Conservation (phyloP, 2,888 invertebrate genomes). For the Beris morrisii region DNA sequence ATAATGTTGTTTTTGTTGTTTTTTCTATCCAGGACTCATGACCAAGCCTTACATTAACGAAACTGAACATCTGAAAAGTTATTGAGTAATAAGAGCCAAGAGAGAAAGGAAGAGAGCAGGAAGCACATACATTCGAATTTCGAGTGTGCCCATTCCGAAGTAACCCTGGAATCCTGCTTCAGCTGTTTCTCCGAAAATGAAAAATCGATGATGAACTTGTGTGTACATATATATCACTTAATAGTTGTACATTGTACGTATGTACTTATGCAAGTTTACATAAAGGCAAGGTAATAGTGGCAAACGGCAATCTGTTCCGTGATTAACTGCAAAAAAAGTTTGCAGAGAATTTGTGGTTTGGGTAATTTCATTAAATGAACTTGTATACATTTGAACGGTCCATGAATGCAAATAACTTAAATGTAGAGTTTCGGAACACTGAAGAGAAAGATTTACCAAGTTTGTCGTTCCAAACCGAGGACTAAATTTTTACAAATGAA, state of each 20-base stretch:
- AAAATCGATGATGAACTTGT: constrained; percentile 24
- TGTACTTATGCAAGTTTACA: background rate
- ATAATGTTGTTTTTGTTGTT: background rate
- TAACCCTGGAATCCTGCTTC: constrained; percentile 19
- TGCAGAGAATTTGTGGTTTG: background rate
- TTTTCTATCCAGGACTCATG: too few species aligned
- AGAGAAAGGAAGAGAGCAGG: constrained; percentile 4
- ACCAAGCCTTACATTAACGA: too few species aligned
- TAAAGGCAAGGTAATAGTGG: background rate
- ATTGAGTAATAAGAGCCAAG: constrained; percentile 3
- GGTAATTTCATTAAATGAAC: constrained; percentile 9
- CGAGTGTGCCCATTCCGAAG: background rate
- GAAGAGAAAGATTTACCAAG: too few species aligned
- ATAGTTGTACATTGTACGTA: background rate
- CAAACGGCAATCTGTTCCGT: constrained; percentile 8
- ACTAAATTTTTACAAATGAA: too few species aligned
- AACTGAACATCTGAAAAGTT: background rate
- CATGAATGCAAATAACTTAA: too few species aligned
- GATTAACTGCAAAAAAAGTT: constrained; percentile 6
- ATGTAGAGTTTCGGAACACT: too few species aligned
- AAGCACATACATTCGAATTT: constrained; percentile 1
- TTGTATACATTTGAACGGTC: background rate
- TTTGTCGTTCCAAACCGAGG: too few species aligned
- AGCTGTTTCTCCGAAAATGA: constrained; percentile 16
- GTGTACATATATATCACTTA: constrained; percentile 2